These are phyloP conservation scores for Rotaria socialis DNA, from an alignment of 2,888 invertebrate genomes.

Conservation along the genomic window DNA sequence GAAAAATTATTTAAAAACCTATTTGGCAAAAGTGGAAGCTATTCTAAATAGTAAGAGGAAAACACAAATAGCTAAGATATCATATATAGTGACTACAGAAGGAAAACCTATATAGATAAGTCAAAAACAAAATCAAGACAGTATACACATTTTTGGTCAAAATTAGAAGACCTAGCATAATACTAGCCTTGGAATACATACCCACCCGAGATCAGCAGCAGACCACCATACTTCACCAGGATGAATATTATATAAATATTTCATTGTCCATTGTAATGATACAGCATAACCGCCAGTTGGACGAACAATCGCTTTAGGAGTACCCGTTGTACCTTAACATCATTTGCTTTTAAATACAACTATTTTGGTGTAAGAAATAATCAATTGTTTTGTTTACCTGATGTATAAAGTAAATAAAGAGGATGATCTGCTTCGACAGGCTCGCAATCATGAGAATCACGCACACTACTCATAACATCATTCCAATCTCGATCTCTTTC, in stretches of 20 bases:
- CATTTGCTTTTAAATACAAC: background rate
- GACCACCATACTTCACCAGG: conserved; percentile 78
- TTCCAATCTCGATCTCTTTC: conserved; percentile 40
- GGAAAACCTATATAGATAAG: too few species aligned
- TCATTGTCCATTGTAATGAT: conserved; percentile 77
- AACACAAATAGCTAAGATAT: too few species aligned
- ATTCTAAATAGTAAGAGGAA: too few species aligned
- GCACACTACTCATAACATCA: conserved; percentile 30
- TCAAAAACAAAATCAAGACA: too few species aligned
- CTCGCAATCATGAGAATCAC: conserved; percentile 71
- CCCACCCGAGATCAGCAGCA: conserved; percentile 66
- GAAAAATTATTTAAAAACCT: too few species aligned
- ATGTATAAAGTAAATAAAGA: conserved; percentile 84
- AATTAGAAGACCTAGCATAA: too few species aligned
- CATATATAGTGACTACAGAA: too few species aligned
- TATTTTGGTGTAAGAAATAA: background rate
- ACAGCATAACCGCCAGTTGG: conserved; percentile 84
- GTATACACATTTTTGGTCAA: too few species aligned
- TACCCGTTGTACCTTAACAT: conserved; percentile 39
- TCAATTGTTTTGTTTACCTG: conserved; percentile 61
- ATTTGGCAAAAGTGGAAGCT: too few species aligned
- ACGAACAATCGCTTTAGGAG: conserved; percentile 69
- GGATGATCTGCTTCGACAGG: conserved; percentile 83
- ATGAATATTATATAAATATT: conserved; percentile 69
- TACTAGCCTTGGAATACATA: conserved; percentile 73